Base-by-base conservation (phyloP, 2,888 invertebrate genomes). In the Phyto melanocephala region DNA sequence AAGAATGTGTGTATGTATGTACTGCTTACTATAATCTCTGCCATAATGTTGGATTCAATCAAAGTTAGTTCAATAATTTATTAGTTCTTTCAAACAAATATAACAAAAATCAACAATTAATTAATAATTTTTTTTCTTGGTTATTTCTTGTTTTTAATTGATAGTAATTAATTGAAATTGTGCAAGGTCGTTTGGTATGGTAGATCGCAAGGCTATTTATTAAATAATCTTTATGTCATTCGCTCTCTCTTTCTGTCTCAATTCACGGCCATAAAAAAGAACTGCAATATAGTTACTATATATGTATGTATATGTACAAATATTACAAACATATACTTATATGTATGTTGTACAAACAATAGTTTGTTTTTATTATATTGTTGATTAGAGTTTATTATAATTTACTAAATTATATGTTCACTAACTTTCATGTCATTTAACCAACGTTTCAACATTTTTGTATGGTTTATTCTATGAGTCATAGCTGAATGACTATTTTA, bases 161-260 rank as follows among this genome's bases (percentile, higher is more conserved):
- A 86, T 86, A 86, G 86, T 87, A 88, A 89, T 88, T 88, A 87
- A 89, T 86, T 87, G 86, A 87, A 87, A 87, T 87, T 88, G 85
- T 86, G 78, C 89, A 88, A 89, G 89, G 88, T 87, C 88, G 88
- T 77, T 67, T 83, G 83, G 24, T 74, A 75, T 84, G 33, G 13
- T 84, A 42, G 37, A 50, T 33, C 35, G 13, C 52, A 62, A 72
- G 65, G 83, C 58, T 62, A 35, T 75, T 62, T 47, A 63, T 11
- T 56, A 52, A 80, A 37, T 47, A 47, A 4, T 6, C 37, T 15
- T 13, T 28, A 11, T n/a, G 10, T 28, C 47, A 60, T 20, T 22
- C n/a, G 63, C 54, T 54, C 20, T 74, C 45, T 65, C 63, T 56
- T 56, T 68, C 28, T 56, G 6, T 63, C 15, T 56, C n/a, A n/a